These are phyloP conservation scores for Cheilinus undulatus DNA, from an alignment of 2,113 vertebrate genomes.

Conservation along the genomic window DNA sequence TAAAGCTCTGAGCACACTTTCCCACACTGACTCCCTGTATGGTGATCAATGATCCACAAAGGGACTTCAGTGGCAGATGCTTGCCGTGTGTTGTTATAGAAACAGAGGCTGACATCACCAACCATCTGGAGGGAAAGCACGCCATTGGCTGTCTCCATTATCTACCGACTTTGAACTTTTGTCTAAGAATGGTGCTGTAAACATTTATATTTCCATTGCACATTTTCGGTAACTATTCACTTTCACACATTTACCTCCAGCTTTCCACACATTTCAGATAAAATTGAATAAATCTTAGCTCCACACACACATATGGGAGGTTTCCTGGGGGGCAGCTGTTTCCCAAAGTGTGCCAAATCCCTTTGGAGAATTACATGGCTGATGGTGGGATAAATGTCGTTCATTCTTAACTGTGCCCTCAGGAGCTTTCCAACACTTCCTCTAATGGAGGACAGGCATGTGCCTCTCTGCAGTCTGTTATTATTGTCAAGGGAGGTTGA, in stretches of 20 bases:
- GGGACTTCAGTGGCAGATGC: slow-evolving; percentile 56
- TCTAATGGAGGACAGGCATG: neutral
- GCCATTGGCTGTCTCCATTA: slow-evolving; percentile 17
- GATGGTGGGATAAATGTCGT: slow-evolving; percentile 16
- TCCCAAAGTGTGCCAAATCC: slow-evolving; percentile 42
- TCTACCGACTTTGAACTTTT: neutral
- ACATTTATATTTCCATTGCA: too few relatives aligned
- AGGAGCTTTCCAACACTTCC: slow-evolving; percentile 8
- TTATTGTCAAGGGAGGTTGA: neutral
- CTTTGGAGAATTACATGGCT: slow-evolving; percentile 15
- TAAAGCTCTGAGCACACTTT: slow-evolving; percentile 48
- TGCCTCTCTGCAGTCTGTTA: neutral
- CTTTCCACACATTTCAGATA: too few relatives aligned
- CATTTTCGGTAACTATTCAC: too few relatives aligned
- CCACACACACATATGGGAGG: neutral
- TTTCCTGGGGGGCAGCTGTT: neutral
- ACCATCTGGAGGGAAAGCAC: slow-evolving; percentile 65
- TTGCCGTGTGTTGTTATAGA: slow-evolving; percentile 36
- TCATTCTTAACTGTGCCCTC: neutral
- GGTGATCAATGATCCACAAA: slow-evolving; percentile 62
- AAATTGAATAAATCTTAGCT: too few relatives aligned
- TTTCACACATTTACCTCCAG: too few relatives aligned
- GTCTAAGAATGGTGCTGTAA: neutral
- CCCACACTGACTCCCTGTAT: slow-evolving; percentile 63
- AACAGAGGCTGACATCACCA: slow-evolving; percentile 35